These are phyloP conservation scores for Brachypteracias leptosomus DNA, from an alignment of 2,113 vertebrate species.

Conservation along the genomic window DNA sequence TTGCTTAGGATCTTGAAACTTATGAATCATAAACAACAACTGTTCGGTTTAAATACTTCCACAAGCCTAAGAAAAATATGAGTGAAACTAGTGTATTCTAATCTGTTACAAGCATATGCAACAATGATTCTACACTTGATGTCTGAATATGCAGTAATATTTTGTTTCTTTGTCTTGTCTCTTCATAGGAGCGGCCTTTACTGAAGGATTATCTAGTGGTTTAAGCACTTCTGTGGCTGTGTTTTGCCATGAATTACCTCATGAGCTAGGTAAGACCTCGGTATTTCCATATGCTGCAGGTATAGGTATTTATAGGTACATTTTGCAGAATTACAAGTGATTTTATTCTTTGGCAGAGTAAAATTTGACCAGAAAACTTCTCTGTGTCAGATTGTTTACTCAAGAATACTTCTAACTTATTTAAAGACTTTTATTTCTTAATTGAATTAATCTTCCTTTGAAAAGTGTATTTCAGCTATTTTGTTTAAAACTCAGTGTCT, in stretches of 20 bases:
- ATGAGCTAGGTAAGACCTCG: conserved; percentile 87
- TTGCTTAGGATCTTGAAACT: neutral
- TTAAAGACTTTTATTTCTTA: neutral
- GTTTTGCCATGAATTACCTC: conserved; percentile 96
- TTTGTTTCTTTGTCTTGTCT: neutral
- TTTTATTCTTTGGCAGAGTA: neutral
- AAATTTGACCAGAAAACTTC: neutral
- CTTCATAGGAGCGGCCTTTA: conserved; percentile 90
- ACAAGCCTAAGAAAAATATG: neutral
- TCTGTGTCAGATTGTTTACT: neutral
- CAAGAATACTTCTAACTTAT: neutral
- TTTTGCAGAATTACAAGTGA: neutral
- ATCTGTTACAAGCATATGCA: neutral
- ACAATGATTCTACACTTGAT: neutral
- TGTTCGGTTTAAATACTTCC: neutral
- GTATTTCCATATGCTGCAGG: neutral
- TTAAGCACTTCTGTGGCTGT: conserved; percentile 97
- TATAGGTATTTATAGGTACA: neutral
- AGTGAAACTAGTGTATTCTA: neutral
- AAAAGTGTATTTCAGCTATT: neutral
- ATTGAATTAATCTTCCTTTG: neutral
- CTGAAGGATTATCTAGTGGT: conserved; percentile 92
- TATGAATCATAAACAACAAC: neutral
- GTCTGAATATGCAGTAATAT: neutral
- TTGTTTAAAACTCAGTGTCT: neutral